Conservation (phyloP, 2,113 vertebrate species). For the Rhea americana region DNA sequence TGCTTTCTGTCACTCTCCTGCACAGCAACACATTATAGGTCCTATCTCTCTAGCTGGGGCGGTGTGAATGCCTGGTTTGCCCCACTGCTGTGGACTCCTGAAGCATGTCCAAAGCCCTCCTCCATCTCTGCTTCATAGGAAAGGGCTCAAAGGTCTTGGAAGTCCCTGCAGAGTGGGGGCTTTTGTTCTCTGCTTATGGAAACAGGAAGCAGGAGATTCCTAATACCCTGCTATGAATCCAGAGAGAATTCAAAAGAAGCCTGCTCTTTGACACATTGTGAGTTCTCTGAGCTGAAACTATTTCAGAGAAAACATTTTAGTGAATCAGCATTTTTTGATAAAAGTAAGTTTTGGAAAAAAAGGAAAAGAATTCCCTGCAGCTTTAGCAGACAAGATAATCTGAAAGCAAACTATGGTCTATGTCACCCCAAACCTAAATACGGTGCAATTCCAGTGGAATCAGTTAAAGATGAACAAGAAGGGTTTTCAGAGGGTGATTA, state of each 20-base stretch:
- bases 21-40: not conserved
- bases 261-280: not conserved
- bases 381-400: not conserved
- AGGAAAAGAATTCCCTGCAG: conserved; percentile 1
- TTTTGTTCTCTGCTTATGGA: not conserved
- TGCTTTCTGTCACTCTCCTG: not conserved
- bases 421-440: not conserved
- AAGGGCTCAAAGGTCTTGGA: not conserved
- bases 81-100: not conserved
- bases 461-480: not conserved
- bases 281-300: not conserved
- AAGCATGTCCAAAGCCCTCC: not conserved
- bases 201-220: not conserved
- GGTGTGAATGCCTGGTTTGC: not conserved
- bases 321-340: not conserved
- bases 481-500: not conserved
- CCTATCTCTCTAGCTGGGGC: not conserved
- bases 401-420: not conserved
- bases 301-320: not conserved
- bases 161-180: not conserved
- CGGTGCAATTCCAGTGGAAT: not conserved
- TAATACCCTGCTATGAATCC: not conserved
- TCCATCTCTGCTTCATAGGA: not conserved
- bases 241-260: not conserved
- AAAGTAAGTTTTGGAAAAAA: not conserved